These are phyloP conservation scores for Ennomos fuscantarius DNA, from an alignment of 2,888 invertebrate genomes.

Conservation along the genomic window DNA sequence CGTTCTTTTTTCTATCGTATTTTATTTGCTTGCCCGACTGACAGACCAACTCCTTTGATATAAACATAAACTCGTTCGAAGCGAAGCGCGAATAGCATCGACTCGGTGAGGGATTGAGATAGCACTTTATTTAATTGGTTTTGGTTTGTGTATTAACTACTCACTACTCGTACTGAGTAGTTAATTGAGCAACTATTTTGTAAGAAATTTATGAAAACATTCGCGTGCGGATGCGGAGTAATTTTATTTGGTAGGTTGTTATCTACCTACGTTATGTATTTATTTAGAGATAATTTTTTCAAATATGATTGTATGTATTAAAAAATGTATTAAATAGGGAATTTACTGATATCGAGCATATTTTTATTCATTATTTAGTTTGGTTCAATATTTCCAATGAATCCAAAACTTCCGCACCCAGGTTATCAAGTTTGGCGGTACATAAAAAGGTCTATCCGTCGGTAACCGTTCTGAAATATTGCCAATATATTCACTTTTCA, in stretches of 20 bases:
- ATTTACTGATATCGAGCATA: too few relatives aligned
- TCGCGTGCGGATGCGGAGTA: background rate
- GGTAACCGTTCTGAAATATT: constrained; percentile 33
- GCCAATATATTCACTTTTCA: constrained; percentile 40
- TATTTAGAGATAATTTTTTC: too few relatives aligned
- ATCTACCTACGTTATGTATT: too few relatives aligned
- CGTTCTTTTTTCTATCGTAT: too few relatives aligned
- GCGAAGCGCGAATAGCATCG: constrained; percentile 35
- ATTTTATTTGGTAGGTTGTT: too few relatives aligned
- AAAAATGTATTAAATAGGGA: too few relatives aligned
- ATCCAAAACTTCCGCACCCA: constrained; percentile 17
- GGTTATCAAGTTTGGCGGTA: constrained; percentile 20
- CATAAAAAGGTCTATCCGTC: constrained; percentile 28
- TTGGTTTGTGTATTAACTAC: constrained; percentile 6
- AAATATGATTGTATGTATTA: too few relatives aligned
- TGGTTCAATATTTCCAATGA: constrained; percentile 10
- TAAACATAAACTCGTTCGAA: constrained; percentile 16
- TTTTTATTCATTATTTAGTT: background rate
- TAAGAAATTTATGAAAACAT: constrained; percentile 4
- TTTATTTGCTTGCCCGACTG: constrained; percentile 17
- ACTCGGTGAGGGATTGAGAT: constrained; percentile 46
- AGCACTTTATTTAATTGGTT: constrained; percentile 45
- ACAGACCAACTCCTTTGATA: constrained; percentile 38
- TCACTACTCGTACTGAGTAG: constrained; percentile 9
- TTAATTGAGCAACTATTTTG: constrained; percentile 22